A percentile compares a stretch with the other conserved stretches of the same genome.
phyloP scores from a whole-genome alignment of 2,888 invertebrate genomes.

The Erpobdella octoculata region DNA sequence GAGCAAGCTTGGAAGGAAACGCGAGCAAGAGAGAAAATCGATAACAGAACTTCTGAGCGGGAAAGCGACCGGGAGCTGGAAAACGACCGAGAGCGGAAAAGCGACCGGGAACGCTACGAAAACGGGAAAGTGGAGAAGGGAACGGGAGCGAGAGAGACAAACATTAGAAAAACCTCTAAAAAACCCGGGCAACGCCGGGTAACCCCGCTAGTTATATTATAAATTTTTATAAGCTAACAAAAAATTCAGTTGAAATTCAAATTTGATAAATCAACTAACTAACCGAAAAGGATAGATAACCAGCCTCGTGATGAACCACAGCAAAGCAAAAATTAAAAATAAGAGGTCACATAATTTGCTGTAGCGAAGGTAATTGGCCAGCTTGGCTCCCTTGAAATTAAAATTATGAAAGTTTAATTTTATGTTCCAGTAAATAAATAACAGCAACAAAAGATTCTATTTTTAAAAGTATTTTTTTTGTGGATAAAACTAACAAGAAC shows the following conservation, averaged over 20 bases:
- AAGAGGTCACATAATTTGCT: conserved; percentile 78
- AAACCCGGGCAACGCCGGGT: too few relatives aligned
- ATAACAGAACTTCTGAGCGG: too few relatives aligned
- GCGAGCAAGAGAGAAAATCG: too few relatives aligned
- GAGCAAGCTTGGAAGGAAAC: too few relatives aligned
- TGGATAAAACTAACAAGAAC: background rate
- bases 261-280: conserved; percentile 36
- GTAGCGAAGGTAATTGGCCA: conserved; percentile 82
- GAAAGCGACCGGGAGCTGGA: too few relatives aligned
- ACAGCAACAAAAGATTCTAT: background rate
- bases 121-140: too few relatives aligned
- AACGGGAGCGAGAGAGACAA: too few relatives aligned
- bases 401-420: background rate
- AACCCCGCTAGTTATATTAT: too few relatives aligned
- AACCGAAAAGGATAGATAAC: conserved; percentile 70
- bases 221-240: too few relatives aligned
- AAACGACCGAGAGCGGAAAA: too few relatives aligned
- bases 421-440: conserved; percentile 5
- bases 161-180: too few relatives aligned
- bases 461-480: background rate
- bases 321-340: conserved; percentile 77
- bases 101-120: too few relatives aligned
- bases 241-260: background rate
- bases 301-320: conserved; percentile 84
- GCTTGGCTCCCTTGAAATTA: conserved; percentile 70